Evolutionary conservation across 2,797 vertebrate genomes (phyloP).

Genomic region (Catamblyrhynchus diadema): DNA sequence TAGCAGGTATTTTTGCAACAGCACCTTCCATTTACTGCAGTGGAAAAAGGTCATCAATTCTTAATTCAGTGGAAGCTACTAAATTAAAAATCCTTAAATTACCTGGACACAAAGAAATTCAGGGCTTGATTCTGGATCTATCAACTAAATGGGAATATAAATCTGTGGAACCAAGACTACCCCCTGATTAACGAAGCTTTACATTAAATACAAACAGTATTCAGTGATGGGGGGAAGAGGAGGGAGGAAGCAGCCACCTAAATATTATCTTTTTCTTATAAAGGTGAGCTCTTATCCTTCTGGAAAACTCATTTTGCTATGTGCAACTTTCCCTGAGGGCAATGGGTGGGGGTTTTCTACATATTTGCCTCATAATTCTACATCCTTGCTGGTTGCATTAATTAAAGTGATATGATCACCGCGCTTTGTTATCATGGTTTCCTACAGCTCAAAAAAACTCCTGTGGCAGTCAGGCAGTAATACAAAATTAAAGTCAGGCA

Average conservation of each 20-base stretch:
- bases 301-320: neutral
- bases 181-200: neutral
- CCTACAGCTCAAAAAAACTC: neutral
- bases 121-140: neutral
- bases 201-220: neutral
- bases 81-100: neutral
- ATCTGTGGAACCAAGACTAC: neutral
- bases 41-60: neutral
- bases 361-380: neutral
- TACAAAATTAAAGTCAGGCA: neutral
- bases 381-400: neutral
- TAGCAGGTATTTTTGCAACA: neutral
- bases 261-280: neutral
- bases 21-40: neutral
- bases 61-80: neutral
- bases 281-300: neutral
- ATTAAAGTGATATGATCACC: neutral
- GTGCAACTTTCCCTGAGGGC: neutral
- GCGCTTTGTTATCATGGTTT: neutral
- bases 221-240: accelerated
- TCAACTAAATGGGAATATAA: neutral
- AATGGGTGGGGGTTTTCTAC: neutral
- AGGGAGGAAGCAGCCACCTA: neutral
- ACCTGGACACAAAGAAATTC: neutral
- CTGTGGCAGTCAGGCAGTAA: neutral